phyloP scores from a whole-genome alignment of 2,797 vertebrate species.

The Brachymystax lenok region DNA sequence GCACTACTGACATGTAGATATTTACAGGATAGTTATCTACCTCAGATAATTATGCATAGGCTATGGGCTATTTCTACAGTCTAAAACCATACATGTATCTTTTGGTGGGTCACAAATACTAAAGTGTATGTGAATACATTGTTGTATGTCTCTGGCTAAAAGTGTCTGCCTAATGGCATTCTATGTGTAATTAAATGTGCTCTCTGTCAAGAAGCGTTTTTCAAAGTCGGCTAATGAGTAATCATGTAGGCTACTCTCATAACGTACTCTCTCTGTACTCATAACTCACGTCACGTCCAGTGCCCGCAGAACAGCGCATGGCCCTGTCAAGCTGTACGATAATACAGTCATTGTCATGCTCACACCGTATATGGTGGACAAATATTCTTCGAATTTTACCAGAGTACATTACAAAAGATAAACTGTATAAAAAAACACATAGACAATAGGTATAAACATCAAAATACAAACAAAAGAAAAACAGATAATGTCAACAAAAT shows the following conservation, averaged over 20 bases:
- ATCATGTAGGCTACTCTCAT: constrained; percentile 3
- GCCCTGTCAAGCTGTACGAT: constrained; percentile 15
- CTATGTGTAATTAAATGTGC: background rate
- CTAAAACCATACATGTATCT: background rate
- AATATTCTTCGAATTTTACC: constrained; percentile 26
- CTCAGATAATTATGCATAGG: background rate
- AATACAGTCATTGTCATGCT: constrained; percentile 42
- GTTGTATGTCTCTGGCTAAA: background rate
- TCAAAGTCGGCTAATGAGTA: background rate
- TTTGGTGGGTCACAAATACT: background rate
- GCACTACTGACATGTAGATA: constrained; percentile 36
- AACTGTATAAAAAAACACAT: too few species aligned
- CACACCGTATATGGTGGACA: constrained; percentile 34
- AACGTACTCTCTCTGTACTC: background rate
- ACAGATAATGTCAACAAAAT: too few species aligned
- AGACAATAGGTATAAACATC: too few species aligned
- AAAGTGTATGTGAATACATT: background rate
- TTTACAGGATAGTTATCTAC: constrained; percentile 38
- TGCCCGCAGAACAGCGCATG: constrained; percentile 15
- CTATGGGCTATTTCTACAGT: background rate
- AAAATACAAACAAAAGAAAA: too few species aligned
- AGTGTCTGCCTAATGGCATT: background rate
- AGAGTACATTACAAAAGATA: background rate
- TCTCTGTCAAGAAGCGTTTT: background rate
- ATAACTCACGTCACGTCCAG: constrained; percentile 35